Evolutionary conservation across 2,113 vertebrate species (phyloP), one percentile per base, ranked within the genome.

Genomic region (Heterochromis multidens): DNA sequence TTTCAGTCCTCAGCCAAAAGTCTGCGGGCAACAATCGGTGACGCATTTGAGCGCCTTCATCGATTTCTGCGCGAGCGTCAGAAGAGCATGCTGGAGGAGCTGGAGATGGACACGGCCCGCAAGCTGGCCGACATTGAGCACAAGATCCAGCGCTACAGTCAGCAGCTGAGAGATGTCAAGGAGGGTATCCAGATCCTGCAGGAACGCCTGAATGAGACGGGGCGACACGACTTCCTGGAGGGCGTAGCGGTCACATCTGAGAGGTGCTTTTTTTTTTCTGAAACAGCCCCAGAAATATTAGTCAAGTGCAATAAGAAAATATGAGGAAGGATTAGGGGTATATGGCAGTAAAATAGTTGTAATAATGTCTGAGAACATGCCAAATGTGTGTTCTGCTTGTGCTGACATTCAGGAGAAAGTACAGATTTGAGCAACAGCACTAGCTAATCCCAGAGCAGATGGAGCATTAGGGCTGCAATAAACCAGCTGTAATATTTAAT

Each of bases 41-140:
- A 99, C 21, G 98, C 97, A 0, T 99, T 99, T 0, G 98, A 99
- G 92, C 95, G 97, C 19, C 96, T 99, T 81, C 98, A 99, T 93
- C 97, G 98, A 29, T 97, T 99, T 91, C 95, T 99, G 79, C 97
- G 98, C 0, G 98, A 99, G 93, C 96, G 98, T n/a, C 98, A 99
- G 94, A 99, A 99, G 95, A 97, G 97, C 81, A 99, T 99, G 98
- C 95, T 99, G 95, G 98, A 99, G 89, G 98, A 99, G 94, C 96
- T 99, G 95, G 98, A 99, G 96, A 96, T 96, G 0, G 98, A 99
- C 91, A 99, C 98, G 0, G 98, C 97, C 0, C 97, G 98, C 78
- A 98, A 98, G 0, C 96, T 99, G 62, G 94, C 97, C 0, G 98
- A 99, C 96, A 99, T 99, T 0, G 98, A 99, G 94, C 98, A 99